Base-by-base conservation (phyloP, 2,888 invertebrate genomes). In the Alsophila aescularia region DNA sequence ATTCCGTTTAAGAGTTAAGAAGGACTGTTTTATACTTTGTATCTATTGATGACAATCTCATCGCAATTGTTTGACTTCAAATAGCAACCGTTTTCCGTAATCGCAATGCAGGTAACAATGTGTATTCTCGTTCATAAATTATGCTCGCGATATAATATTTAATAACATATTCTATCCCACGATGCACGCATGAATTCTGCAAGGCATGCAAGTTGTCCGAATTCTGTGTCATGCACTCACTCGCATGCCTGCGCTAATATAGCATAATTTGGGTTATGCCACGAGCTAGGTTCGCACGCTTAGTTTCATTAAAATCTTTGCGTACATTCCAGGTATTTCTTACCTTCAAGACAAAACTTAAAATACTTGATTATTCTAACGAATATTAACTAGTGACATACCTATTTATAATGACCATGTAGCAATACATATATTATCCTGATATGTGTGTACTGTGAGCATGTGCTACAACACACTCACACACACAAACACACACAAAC, bases 241-340 rank as follows among this genome's bases (percentile, higher is more conserved):
- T 44, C 29, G 12, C 50, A 51, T 36, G 24, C 36, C 45, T 47
- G 36, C 44, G 40, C 27, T 56, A 56, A 56, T 51, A 24, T 31
- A 36, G 15, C 45, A 32, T 47, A 44, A 54, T 52, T 58, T 47
- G 36, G 42, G 52, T 44, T 43, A 21, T 41, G 18, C 39, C 31
- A 21, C 21, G 24, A 52, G 52, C 32, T 44, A 27, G 14, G 45
- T 52, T 52, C 56, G 15, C 47, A 57, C 52, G 50, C 14, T 39
- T 45, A 41, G 16, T 15, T 48, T 48, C 36, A 53, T 34, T 43
- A 47, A 36, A 29, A 35, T 27, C 12, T 13, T 37, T 8, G 32
- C 9, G 27, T 7, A 16, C 1, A 32, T 43, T 12, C 14, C 36
- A 31, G 18, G 43, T 27, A 15, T 15, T 40, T 21, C 12, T n/a